Conservation (phyloP, 2,888 invertebrate genomes). For the Aphodius sticticus region DNA sequence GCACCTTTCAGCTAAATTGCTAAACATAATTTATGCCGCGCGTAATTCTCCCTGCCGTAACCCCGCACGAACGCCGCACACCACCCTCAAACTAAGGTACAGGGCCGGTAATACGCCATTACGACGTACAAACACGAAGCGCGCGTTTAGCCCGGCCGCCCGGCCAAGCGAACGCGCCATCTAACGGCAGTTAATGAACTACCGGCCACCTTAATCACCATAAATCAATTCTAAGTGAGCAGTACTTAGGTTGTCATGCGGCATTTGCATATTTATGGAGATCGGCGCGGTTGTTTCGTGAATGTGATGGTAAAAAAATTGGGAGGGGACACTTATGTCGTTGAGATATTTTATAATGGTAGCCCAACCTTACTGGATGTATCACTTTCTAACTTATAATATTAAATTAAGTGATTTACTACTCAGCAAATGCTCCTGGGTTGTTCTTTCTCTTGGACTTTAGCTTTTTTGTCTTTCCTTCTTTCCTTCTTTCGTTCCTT, state of each 20-base stretch:
- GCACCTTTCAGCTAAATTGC: constrained; percentile 43
- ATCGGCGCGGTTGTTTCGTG: not conserved
- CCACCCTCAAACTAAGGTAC: constrained; percentile 9
- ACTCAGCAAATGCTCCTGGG: too few species aligned
- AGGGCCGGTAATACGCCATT: constrained; percentile 28
- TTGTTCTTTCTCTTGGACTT: too few species aligned
- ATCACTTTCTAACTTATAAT: too few species aligned
- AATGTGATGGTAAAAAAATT: not conserved
- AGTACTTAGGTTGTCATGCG: constrained; percentile 28
- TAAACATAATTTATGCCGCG: constrained; percentile 44
- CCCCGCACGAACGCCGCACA: not conserved
- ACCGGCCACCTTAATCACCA: constrained; percentile 43
- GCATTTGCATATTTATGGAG: not conserved
- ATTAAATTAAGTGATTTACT: too few species aligned
- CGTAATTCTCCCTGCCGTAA: constrained; percentile 21
- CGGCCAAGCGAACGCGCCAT: constrained; percentile 28
- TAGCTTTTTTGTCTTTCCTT: too few species aligned
- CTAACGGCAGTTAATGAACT: constrained; percentile 43
- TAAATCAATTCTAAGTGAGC: constrained; percentile 42
- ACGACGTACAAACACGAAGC: constrained; percentile 31
- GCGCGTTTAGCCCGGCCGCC: constrained; percentile 10
- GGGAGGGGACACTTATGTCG: not conserved
- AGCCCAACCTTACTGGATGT: too few species aligned
- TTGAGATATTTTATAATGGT: not conserved
- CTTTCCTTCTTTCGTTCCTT: too few species aligned